A percentile compares a stretch with the other conserved stretches of the same genome.
Conservation (phyloP, 2,888 invertebrate species). For the Mellilla xanthometata region DNA sequence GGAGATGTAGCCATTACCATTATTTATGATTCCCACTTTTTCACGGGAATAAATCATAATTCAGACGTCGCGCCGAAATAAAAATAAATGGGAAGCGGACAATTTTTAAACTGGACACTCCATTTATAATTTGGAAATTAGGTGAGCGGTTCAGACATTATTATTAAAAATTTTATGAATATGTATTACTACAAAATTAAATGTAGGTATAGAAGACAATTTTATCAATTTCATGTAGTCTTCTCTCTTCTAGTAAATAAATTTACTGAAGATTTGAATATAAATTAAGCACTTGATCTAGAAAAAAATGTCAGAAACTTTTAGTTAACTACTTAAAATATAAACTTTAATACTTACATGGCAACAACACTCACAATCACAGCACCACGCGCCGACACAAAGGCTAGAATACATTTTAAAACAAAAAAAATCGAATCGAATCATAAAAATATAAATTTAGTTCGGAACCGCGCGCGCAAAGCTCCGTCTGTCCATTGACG, state of each 20-base stretch:
- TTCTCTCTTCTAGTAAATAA: too few relatives aligned
- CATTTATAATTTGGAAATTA: constrained; percentile 8
- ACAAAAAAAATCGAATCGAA: constrained; percentile 68
- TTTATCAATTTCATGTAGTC: too few relatives aligned
- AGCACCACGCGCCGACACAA: constrained; percentile 53
- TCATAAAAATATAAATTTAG: constrained; percentile 76
- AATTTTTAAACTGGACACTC: constrained; percentile 10
- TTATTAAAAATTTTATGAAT: background rate
- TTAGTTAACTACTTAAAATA: background rate
- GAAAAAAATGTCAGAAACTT: too few relatives aligned
- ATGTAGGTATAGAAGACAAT: too few relatives aligned
- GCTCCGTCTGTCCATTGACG: constrained; percentile 75
- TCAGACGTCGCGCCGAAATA: constrained; percentile 27
- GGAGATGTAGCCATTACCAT: constrained; percentile 31
- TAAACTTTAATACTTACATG: constrained; percentile 36
- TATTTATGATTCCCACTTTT: constrained; percentile 31
- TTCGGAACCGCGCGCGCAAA: constrained; percentile 61
- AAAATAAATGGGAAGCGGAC: constrained; percentile 22
- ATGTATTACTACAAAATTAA: too few relatives aligned
- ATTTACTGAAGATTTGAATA: too few relatives aligned
- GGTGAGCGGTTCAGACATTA: constrained; percentile 1
- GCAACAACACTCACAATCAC: constrained; percentile 27
- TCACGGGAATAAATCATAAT: constrained; percentile 31
- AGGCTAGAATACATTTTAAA: constrained; percentile 69
- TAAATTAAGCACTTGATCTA: too few relatives aligned